Base-by-base conservation (phyloP, 2,888 invertebrate species). In the Rotaria sp. region DNA sequence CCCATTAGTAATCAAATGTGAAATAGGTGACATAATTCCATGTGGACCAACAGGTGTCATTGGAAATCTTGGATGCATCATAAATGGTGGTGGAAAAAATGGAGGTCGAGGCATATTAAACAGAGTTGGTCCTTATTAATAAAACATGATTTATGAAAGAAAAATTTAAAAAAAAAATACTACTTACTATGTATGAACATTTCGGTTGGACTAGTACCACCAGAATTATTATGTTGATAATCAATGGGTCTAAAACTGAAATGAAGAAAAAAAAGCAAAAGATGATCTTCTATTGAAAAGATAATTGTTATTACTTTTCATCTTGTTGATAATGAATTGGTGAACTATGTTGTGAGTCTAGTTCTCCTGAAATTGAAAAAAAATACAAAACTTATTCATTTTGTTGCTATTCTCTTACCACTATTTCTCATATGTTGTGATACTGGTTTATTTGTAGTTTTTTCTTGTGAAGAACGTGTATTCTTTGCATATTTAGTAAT, bases 81-180 rank as follows among this genome's bases (percentile, higher is more conserved):
- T 80, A 80, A 80, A 80, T 24, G 80, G 45, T 13, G 45, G 26
- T 45, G 80, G 80, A 80, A 24, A 45, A 80, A 80, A 80, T 80
- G 80, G 80, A 45, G 80, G 80, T 4, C 80, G 45, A 45, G 80
- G n/a, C 1, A 45, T n/a, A 80, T 45, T 45, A 26, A 45, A 45
- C 1, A 80, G 1, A 80, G 41, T 26, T 45, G 80, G 80, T 35
- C 41, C 80, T 75, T 24, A 45, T 50, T 38, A 35, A 21, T 0
- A 45, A 2, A 26, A 41, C 10, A 67, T 30, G 8, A 4, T 67
- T n/a, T 18, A 35, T 67, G 13, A 59, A 8, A 2, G 13, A 59
- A 13, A 2, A 8, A 74, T 24, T 41, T 35, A 67, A 30, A 11
- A 18, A 30, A 24, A 74, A 24, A 35, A 52, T 13, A 50, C 10